These are phyloP conservation scores for Suricata suricatta DNA, from an alignment of 2,113 vertebrate species.

Conservation along the genomic window DNA sequence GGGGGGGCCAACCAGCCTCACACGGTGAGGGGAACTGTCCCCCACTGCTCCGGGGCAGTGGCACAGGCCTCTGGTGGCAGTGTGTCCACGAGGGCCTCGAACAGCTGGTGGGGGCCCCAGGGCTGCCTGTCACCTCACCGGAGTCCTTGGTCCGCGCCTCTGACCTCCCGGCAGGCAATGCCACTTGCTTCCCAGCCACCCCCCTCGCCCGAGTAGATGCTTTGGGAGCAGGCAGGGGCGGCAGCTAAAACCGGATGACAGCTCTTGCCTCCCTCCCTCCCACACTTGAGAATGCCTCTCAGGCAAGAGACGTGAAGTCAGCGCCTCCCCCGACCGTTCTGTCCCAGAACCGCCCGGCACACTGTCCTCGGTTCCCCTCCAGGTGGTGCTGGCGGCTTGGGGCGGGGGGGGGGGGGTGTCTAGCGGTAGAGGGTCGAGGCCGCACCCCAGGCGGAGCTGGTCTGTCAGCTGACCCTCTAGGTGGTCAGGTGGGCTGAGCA, in stretches of 20 bases:
- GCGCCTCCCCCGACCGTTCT: background rate
- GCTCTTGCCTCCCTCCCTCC: constrained; percentile 65
- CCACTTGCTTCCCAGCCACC: background rate
- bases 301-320: background rate
- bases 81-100: background rate
- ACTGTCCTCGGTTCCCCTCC: constrained; percentile 36
- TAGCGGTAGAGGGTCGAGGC: too few relatives aligned
- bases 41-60: background rate
- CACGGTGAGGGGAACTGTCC: background rate
- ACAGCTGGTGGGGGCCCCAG: background rate
- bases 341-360: background rate
- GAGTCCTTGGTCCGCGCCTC: background rate
- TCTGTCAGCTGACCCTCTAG: too few relatives aligned
- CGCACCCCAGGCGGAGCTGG: background rate
- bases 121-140: background rate
- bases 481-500: too few relatives aligned
- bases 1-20: accelerated
- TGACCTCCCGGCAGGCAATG: background rate
- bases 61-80: background rate
- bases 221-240: constrained; percentile 40
- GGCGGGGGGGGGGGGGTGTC: background rate
- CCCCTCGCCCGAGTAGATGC: constrained; percentile 6
- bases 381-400: accelerated
- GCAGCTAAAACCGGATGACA: constrained; percentile 65
- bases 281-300: background rate